Base-by-base conservation (phyloP, 2,113 vertebrate species). In the Neolamprologus falcicula region DNA sequence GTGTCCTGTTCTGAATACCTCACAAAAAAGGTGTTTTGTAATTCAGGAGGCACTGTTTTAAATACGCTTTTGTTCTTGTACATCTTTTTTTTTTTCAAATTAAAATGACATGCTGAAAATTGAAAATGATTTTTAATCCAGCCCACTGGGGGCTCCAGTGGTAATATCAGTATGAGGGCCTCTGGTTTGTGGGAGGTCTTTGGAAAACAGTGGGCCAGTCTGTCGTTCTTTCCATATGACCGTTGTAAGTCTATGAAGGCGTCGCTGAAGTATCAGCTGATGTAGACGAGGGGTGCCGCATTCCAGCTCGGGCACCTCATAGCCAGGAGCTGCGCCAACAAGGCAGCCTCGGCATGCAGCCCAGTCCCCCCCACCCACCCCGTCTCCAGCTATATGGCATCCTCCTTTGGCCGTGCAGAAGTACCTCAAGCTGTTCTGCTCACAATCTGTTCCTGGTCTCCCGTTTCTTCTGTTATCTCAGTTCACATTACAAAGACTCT, bases 371-470 rank as follows among this genome's bases (percentile, higher is more conserved):
- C 31, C 31, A 0, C 31, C 31, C 35, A 3, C 85, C 86, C 79
- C 83, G 42, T 68, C 84, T 50, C 88, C 82, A 89, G 85, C 82
- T 82, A 85, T 86, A 92, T 61, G 86, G 91, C 94, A 93, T 91
- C 93, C 91, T 94, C 85, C 87, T 87, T 92, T 90, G 83, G 91
- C 94, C 16, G n/a, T 79, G 78, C 85, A 93, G 88, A 92, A 94
- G 89, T 19, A 92, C 91, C 91, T 93, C 95, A 95, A 94, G 93
- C 94, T 94, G 94, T 92, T 93, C 89, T 71, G 92, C 84, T 86
- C 87, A 63, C 93, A 95, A 91, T 93, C 94, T 95, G 94, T 90
- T 93, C 90, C 84, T 53, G 87, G 35, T 87, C 90, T 90, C 83
- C 86, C 83, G 86, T 86, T 86, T 84, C 89, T 90, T 79, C 10